Evolutionary conservation across 2,113 vertebrate species (phyloP).

Genomic region (Lontra canadensis): DNA sequence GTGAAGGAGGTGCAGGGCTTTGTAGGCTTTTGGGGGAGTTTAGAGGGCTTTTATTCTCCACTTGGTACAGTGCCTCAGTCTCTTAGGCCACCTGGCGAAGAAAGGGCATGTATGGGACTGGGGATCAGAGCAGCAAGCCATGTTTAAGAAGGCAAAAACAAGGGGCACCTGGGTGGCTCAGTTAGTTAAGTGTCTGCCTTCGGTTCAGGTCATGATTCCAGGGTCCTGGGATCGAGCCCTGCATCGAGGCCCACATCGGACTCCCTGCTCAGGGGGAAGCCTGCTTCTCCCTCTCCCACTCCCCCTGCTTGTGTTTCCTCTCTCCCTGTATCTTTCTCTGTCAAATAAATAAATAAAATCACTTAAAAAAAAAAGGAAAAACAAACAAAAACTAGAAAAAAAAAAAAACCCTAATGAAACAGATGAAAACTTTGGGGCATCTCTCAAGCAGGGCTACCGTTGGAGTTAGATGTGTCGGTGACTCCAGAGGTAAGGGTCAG

Average conservation of each 20-base stretch:
- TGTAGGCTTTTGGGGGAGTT: neutral
- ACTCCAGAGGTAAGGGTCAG: neutral
- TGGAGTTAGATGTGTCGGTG: neutral
- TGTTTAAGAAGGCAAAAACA: neutral
- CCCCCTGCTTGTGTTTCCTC: too few species aligned
- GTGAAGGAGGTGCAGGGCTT: neutral
- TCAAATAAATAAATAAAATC: too few species aligned
- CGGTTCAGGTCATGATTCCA: too few species aligned
- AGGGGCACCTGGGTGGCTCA: neutral
- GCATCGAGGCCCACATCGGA: too few species aligned
- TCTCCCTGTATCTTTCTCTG: too few species aligned
- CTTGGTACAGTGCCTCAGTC: neutral
- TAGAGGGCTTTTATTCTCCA: neutral
- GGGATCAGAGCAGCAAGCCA: neutral
- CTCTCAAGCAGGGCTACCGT: neutral
- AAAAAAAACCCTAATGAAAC: neutral
- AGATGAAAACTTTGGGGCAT: neutral
- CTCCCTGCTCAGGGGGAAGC: too few species aligned
- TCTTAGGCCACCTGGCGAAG: neutral
- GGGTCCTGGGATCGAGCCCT: too few species aligned
- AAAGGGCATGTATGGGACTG: neutral
- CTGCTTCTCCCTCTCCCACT: too few species aligned
- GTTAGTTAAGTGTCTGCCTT: too few species aligned
- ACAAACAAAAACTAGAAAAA: neutral
- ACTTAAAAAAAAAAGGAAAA: neutral